phyloP scores from a whole-genome alignment of 53 echinoderm and acorn worm species.

The Holothuria scabra region DNA sequence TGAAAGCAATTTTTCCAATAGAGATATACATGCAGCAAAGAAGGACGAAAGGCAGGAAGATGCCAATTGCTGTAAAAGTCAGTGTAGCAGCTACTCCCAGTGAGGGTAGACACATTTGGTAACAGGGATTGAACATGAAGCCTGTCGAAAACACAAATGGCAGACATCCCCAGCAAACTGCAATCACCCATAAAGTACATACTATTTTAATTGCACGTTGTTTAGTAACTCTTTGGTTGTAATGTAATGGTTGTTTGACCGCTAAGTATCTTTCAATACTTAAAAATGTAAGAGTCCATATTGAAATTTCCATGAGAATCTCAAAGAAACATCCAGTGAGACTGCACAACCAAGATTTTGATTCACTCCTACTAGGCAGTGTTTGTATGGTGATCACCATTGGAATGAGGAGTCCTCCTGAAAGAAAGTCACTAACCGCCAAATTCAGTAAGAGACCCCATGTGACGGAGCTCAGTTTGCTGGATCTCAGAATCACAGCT shows the following conservation, averaged over 20 bases:
- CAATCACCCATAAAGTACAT: conserved; percentile 65
- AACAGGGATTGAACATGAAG: conserved; percentile 61
- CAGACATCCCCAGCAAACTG: conserved; percentile 55
- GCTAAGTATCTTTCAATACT: conserved; percentile 87
- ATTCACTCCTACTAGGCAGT: too few species aligned
- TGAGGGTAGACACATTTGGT: conserved; percentile 76
- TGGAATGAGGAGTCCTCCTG: conserved; percentile 73
- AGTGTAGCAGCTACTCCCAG: conserved; percentile 63
- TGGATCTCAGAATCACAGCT: conserved; percentile 65
- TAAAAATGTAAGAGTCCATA: conserved; percentile 79
- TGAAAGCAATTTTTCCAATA: conserved; percentile 83
- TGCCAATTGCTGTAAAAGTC: conserved; percentile 59
- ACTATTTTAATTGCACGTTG: conserved; percentile 49
- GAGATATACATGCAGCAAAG: conserved; percentile 83
- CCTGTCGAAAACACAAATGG: conserved; percentile 64
- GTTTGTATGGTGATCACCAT: conserved; percentile 66
- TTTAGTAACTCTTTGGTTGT: conserved; percentile 76
- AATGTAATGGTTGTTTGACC: conserved; percentile 83
- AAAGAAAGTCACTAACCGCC: conserved; percentile 70
- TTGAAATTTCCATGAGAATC: conserved; percentile 71
- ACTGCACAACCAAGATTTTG: conserved; percentile 64
- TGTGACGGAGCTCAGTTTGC: conserved; percentile 90
- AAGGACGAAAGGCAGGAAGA: conserved; percentile 76
- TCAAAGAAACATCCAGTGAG: conserved; percentile 69
- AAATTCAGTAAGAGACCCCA: conserved; percentile 83